Conservation (phyloP, 2,113 vertebrate species). For the Campylomormyrus tamandua region DNA sequence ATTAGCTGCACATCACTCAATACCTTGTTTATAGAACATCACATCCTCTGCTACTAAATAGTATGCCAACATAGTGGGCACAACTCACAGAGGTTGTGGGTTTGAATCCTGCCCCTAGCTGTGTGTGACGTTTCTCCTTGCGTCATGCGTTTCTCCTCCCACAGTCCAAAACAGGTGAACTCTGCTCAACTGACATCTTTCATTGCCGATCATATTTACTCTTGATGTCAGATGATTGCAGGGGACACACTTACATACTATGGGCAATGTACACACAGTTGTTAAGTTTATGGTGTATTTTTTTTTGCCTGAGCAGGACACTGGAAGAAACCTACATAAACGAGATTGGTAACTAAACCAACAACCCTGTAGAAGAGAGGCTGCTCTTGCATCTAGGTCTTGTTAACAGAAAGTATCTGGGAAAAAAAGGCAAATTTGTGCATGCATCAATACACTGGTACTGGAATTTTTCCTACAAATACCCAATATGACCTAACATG, state of each 20-base stretch:
- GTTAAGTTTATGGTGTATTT: not conserved
- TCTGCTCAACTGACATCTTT: not conserved
- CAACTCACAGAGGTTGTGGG: not conserved
- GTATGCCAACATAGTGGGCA: not conserved
- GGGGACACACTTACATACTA: not conserved
- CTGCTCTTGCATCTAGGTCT: not conserved
- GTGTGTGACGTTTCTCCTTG: not conserved
- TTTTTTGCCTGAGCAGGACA: not conserved
- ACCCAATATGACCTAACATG: not conserved
- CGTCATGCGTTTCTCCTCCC: not conserved
- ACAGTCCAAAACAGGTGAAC: not conserved
- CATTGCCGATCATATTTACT: not conserved
- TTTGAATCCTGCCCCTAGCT: not conserved
- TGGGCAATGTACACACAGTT: not conserved
- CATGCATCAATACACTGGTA: not conserved
- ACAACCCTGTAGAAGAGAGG: not conserved
- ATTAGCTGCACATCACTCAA: not conserved
- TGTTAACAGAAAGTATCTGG: not conserved
- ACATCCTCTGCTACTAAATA: not conserved
- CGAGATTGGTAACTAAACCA: not conserved
- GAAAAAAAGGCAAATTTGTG: not conserved
- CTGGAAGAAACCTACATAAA: not conserved
- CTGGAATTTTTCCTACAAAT: not conserved
- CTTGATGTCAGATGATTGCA: not conserved
- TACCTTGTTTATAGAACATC: not conserved